Conservation (phyloP, 1,140 invertebrate species). For the Argopecten irradians region DNA sequence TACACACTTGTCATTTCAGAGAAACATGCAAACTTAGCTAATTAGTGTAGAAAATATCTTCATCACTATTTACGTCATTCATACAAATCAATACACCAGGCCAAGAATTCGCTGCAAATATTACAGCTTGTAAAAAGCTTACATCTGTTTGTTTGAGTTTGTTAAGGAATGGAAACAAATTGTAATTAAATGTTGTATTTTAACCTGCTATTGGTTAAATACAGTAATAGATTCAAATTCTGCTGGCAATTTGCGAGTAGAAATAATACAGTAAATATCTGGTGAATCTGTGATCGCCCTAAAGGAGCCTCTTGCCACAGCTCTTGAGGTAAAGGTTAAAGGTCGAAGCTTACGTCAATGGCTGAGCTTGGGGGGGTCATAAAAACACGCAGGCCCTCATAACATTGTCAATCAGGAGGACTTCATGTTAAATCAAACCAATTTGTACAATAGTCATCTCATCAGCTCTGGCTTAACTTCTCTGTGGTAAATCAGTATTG, state of each 20-base stretch:
- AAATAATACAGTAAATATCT: neutral
- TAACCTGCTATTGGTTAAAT: neutral
- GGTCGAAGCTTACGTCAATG: constrained; percentile 14
- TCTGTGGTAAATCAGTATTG: neutral
- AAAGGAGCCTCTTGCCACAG: neutral
- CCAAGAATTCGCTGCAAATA: neutral
- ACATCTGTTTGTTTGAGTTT: neutral
- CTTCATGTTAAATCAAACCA: constrained; percentile 22
- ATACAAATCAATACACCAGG: neutral
- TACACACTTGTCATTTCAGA: neutral
- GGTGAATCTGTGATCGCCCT: neutral
- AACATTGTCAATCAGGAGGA: neutral
- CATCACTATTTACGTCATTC: neutral
- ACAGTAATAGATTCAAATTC: too few relatives aligned
- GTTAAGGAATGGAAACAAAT: neutral
- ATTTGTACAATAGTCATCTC: neutral
- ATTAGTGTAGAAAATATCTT: neutral
- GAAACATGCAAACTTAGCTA: neutral
- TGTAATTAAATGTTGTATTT: neutral
- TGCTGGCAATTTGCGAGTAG: neutral
- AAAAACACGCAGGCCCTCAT: neutral
- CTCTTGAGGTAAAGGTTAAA: constrained; percentile 9
- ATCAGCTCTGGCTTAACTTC: neutral
- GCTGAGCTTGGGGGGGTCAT: constrained; percentile 13
- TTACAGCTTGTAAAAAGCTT: neutral